Evolutionary conservation across 2,113 vertebrate species (phyloP), one percentile per base, ranked within the genome.

Genomic region (Eurypyga helias): DNA sequence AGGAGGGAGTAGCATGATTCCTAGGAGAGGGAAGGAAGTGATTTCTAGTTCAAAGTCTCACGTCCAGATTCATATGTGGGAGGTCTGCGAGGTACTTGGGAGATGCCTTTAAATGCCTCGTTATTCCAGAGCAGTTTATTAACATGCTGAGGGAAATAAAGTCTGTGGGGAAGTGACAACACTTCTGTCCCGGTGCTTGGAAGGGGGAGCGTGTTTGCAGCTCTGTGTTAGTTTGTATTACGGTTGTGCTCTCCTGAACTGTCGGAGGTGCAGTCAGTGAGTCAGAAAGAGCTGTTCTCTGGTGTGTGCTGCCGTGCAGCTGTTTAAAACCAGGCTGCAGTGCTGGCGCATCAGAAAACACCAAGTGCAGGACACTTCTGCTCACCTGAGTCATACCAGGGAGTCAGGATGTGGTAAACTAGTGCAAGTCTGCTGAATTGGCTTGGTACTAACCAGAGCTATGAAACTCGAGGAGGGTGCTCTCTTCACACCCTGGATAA

Each of bases 291-390:
- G 64, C 72, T 80, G 87, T 87, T 93, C 93, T 90, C 54, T 78
- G 57, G 84, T 46, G 77, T 46, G 82, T 6, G 29, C 87, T 96
- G 83, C 87, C 87, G 79, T 70, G 45, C 91, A 93, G 93, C 93
- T 92, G 79, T 78, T 81, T 57, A 57, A 52, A 95, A 41, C 26
- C 81, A 52, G 73, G 89, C 90, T 94, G 92, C 92, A 92, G 70
- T 88, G 49, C 57, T 67, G 71, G 31, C 88, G 90, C 92, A 43
- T 81, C 73, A 61, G 49, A 17, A 76, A 77, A 49, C 69, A 71
- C 48, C 24, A 88, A 90, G 90, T 65, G 57, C 43, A 58, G 90
- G 73, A 76, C 90, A 93, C 92, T 94, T 87, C 55, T 84, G 65
- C 73, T 90, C 46, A 51, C 67, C 45, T 9, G 34, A 83, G 65